phyloP scores from a whole-genome alignment of 2,113 vertebrate species.

The Scalopus aquaticus region DNA sequence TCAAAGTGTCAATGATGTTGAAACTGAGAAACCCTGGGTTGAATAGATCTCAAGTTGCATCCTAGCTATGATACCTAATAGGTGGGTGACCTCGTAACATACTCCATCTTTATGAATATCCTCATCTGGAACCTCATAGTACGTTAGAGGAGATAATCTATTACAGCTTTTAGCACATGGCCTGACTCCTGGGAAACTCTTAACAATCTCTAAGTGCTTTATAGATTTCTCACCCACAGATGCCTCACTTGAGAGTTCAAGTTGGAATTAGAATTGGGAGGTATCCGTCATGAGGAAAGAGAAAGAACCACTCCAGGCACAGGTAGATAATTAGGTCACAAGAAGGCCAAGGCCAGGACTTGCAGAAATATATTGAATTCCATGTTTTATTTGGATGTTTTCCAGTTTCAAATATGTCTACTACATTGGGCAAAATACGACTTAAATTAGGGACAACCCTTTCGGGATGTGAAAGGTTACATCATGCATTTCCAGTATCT shows the following conservation, averaged over 20 bases:
- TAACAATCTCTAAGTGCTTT: conserved; percentile 15
- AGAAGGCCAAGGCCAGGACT: conserved; percentile 17
- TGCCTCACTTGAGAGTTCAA: not conserved
- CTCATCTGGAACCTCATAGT: not conserved
- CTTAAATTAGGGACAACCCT: conserved; percentile 46
- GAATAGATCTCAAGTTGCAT: not conserved
- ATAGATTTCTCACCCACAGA: conserved; percentile 4
- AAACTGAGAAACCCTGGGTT: not conserved
- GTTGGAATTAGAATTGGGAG: not conserved
- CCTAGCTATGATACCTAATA: not conserved
- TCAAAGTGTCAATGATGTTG: not conserved
- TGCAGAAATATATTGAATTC: conserved; percentile 21
- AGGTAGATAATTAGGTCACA: not conserved
- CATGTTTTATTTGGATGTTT: conserved; percentile 53
- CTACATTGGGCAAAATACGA: not conserved
- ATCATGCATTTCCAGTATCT: conserved; percentile 67
- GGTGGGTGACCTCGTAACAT: not conserved
- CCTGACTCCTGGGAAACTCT: not conserved
- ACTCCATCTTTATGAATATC: not conserved
- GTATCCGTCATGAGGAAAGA: not conserved
- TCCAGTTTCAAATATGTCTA: conserved; percentile 40
- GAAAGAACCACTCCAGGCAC: not conserved
- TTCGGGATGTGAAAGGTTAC: conserved; percentile 55
- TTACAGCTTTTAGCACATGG: not conserved
- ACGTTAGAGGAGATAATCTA: not conserved